These are phyloP conservation scores for Gadus macrocephalus DNA, from an alignment of 2,113 vertebrate species.

Conservation along the genomic window DNA sequence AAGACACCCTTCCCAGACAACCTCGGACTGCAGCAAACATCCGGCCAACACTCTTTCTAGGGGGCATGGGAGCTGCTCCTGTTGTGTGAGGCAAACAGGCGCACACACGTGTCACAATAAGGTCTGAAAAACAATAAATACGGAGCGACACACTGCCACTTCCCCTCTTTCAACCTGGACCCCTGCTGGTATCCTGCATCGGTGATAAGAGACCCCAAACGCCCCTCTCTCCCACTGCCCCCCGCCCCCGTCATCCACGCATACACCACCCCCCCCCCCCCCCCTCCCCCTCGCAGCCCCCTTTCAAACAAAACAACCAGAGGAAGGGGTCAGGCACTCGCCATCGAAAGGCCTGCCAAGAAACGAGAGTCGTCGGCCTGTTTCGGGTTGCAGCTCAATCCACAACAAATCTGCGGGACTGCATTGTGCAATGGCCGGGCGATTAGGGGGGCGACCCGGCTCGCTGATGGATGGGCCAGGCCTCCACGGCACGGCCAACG, in stretches of 20 bases:
- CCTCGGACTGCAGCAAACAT: too few species aligned
- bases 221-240: too few species aligned
- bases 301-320: slow-evolving; percentile 59
- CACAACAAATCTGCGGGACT: slow-evolving; percentile 56
- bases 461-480: slow-evolving; percentile 33
- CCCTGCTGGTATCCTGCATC: slow-evolving; percentile 65
- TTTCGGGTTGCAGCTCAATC: slow-evolving; percentile 56
- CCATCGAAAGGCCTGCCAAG: slow-evolving; percentile 51
- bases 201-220: slow-evolving; percentile 59
- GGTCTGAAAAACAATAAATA: slow-evolving; percentile 55
- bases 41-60: slow-evolving; percentile 21
- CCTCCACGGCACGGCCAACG: slow-evolving; percentile 44
- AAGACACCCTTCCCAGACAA: too few species aligned
- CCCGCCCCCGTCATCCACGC: too few species aligned
- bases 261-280: too few species aligned
- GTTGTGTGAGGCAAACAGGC: slow-evolving; percentile 51
- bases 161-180: slow-evolving; percentile 61
- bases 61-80: slow-evolving; percentile 47
- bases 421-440: slow-evolving; percentile 28
- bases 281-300: slow-evolving; percentile 40
- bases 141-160: slow-evolving; percentile 58
- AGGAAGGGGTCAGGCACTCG: slow-evolving; percentile 59
- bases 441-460: slow-evolving; percentile 45
- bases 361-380: slow-evolving; percentile 53
- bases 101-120: slow-evolving; percentile 53